Base-by-base conservation (phyloP, 2,113 vertebrate genomes). In the Pterophyllum scalare region DNA sequence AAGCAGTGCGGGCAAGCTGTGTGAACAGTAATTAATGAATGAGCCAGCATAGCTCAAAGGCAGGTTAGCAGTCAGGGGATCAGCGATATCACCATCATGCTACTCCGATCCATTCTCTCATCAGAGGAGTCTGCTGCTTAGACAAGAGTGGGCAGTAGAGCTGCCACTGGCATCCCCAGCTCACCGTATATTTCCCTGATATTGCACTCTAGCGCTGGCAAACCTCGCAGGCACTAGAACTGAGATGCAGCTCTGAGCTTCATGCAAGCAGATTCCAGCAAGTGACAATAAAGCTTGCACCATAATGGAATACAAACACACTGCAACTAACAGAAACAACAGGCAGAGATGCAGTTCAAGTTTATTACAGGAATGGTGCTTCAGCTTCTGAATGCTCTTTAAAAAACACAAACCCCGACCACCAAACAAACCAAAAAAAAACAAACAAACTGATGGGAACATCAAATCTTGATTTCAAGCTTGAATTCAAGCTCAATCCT, bases 41-140 rank as follows among this genome's bases (percentile, higher is more conserved):
- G 82, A 93, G 83, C 76, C 75, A 87, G 82, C 26, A 26, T 80
- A 83, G 85, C 87, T 92, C 78, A 19, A 24, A 84, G 89, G 83
- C 89, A 91, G 82, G 88, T 88, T 91, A 87, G 77, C 59, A 90
- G 90, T 87, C 65, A 52, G 57, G 65, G 74, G 81, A 88, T 87
- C 90, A 31, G 56, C 54, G 79, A 82, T 85, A 90, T 88, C 80
- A 81, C 56, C 87, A 88, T 84, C 77, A 77, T 81, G 78, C 59
- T 80, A 35, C 79, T 88, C 79, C 72, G 77, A 83, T 86, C 81
- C 70, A 79, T 61, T 85, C 79, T 89, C 77, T 90, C 24, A 81
- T 87, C 82, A 82, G 84, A 79, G 46, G 81, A 86, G 90, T 81
- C 80, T 83, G 86, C 70, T 5, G 89, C 87, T 83, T 88, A 92